Evolutionary conservation across 2,797 vertebrate species (phyloP), one percentile per base, ranked within the genome.

Genomic region (Lithobates sylvaticus): DNA sequence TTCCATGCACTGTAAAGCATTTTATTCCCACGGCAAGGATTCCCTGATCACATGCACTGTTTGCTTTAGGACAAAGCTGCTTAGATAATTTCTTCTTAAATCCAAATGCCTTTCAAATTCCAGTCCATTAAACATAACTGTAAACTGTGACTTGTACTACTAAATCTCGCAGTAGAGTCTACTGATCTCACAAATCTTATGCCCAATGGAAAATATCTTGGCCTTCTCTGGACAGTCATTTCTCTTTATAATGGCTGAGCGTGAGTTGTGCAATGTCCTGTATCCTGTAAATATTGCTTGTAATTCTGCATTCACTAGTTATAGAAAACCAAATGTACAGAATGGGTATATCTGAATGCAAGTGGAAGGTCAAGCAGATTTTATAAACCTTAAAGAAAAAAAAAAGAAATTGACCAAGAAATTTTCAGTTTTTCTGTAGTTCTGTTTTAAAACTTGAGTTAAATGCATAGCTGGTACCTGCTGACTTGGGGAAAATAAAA

Each of bases 201-300:
- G 75, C 77, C 68, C 74, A 72, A 23, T 36, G 10, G 85, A 29
- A 65, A 78, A 86, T 50, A 72, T 70, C 44, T 70, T 44, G 71
- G 85, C 85, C 73, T 82, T 81, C 26, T 73, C 26, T 9, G 44
- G 34, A 29, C 2, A 42, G 61, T 79, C 26, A 36, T 26, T 23
- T 71, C n/a, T 23, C 36, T 61, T 26, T n/a, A 9, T 8, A 50
- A 47, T 47, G 10, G 23, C 18, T 58, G 23, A 32, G 23, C 23
- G 15, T 34, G 36, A 70, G 50, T 80, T 80, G 32, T 78, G 44
- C 47, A 16, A 29, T 78, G 42, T 50, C 32, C 32, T 80, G 18
- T 82, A 82, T 26, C 65, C 10, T 71, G 21, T 85, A 80, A 68
- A 65, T 58, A 81, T 85, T 81, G 61, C 64, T 34, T 85, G 78